Evolutionary conservation across 2,888 invertebrate genomes (phyloP).

Genomic region (Sylvicola cinctus): DNA sequence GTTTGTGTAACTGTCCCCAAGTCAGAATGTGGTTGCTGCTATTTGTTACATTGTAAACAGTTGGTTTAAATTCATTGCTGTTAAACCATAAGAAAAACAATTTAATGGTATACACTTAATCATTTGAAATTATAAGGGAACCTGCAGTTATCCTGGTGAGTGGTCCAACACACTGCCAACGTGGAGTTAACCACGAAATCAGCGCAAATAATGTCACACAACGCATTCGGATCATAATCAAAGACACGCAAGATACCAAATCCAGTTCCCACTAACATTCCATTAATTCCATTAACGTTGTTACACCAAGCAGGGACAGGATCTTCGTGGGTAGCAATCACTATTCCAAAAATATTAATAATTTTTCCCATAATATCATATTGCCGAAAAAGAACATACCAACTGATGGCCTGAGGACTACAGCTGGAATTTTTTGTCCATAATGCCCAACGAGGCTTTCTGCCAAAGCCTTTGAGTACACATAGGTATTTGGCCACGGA

Average conservation of each 20-base stretch:
- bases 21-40: too few species aligned
- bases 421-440: slow-evolving; percentile 35
- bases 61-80: background rate
- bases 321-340: background rate
- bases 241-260: background rate
- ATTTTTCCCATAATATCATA: too few species aligned
- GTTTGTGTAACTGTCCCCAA: too few species aligned
- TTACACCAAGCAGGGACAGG: background rate
- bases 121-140: too few species aligned
- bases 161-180: background rate
- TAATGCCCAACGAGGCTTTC: slow-evolving; percentile 36
- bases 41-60: too few species aligned
- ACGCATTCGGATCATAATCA: background rate
- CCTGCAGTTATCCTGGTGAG: background rate
- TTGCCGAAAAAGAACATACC: too few species aligned
- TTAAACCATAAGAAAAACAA: background rate
- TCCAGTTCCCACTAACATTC: background rate
- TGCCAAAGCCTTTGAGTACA: slow-evolving; percentile 48
- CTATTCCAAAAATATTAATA: too few species aligned
- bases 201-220: background rate
- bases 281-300: background rate
- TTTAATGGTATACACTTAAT: background rate
- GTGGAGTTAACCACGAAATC: background rate
- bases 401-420: slow-evolving; percentile 49
- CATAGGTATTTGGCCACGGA: slow-evolving; percentile 47